Base-by-base conservation (phyloP, 2,888 invertebrate species). In the Megamerina dolium region DNA sequence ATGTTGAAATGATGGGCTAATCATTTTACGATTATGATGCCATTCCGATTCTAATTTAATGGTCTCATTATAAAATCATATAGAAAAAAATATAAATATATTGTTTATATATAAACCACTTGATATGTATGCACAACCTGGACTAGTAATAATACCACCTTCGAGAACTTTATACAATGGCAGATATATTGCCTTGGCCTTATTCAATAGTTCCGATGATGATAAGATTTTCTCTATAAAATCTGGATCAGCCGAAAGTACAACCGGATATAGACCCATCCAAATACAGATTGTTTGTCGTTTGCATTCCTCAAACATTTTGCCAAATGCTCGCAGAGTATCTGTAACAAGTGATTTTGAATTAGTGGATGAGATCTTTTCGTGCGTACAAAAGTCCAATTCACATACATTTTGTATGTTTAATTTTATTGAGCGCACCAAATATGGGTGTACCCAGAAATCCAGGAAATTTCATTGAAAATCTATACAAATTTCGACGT, bases 171-270 rank as follows among this genome's bases (percentile, higher is more conserved):
- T 8, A 9, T 31, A 20, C 9, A 53, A 0, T 1, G 49, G 43
- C 2, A 12, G 8, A 17, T 51, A 53, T 1, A 49, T 2, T 2
- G 37, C 5, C 13, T 37, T 19, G 6, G 46, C 40, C 37, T 55
- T 58, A 23, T 54, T 45, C 3, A 58, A 31, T 12, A 55, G 46
- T 3, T 49, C 48, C 4, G 48, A 23, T 13, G 54, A 53, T 14
- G 53, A 48, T 1, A 56, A 39, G 20, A 56, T 39, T 31, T 50
- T 44, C 32, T 54, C 52, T 18, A 49, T 44, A 3, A 52, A 27
- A 4, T 34, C 45, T 3, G 55, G 55, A 19, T 57, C 57, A 1
- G 42, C 38, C 4, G 53, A 50, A 6, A 54, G 13, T 6, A 56
- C 6, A 8, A 41, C 34, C 1, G 56, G 53, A 14, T 48, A 31